A percentile compares a stretch with the other conserved stretches of the same genome.
Conservation (phyloP, 2,113 vertebrate species). For the Morone saxatilis region DNA sequence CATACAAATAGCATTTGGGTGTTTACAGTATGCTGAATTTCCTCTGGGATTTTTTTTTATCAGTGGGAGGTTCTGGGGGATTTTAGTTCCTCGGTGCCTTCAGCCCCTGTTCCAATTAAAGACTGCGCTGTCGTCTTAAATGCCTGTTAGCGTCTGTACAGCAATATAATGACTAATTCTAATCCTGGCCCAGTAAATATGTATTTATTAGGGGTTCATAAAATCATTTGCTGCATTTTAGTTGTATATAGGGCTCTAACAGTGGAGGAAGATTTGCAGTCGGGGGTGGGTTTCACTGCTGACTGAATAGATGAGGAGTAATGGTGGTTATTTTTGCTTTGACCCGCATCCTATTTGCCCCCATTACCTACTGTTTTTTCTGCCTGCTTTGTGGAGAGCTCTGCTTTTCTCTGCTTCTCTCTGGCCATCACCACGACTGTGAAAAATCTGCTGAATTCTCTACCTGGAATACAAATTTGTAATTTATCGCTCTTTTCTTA, state of each 20-base stretch:
- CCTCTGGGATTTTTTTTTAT: constrained; percentile 34
- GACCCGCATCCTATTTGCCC: constrained; percentile 58
- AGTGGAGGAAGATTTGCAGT: constrained; percentile 18
- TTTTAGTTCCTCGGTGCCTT: constrained; percentile 49
- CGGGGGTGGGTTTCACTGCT: constrained; percentile 15
- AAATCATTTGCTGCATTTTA: constrained; percentile 32
- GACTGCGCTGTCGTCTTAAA: constrained; percentile 48
- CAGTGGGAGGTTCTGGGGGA: constrained; percentile 43
- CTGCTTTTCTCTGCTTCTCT: constrained; percentile 6
- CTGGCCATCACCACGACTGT: background rate
- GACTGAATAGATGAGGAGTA: constrained; percentile 35
- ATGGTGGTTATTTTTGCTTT: constrained; percentile 52
- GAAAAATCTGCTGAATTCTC: constrained; percentile 6
- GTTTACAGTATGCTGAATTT: constrained; percentile 47
- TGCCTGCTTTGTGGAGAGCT: constrained; percentile 24
- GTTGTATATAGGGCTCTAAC: constrained; percentile 5
- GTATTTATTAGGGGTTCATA: constrained; percentile 37
- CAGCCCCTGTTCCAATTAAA: constrained; percentile 65
- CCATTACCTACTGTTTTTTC: constrained; percentile 55
- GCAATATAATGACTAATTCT: constrained; percentile 50
- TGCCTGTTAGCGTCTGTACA: constrained; percentile 36
- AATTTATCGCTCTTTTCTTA: constrained; percentile 5
- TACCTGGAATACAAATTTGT: constrained; percentile 4
- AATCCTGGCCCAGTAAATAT: constrained; percentile 52
- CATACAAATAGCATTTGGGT: constrained; percentile 51